A percentile compares a stretch with the other conserved stretches of the same genome.
These are phyloP conservation scores for Scarus forsteni DNA, from an alignment of 2,797 vertebrate species.

Conservation along the genomic window DNA sequence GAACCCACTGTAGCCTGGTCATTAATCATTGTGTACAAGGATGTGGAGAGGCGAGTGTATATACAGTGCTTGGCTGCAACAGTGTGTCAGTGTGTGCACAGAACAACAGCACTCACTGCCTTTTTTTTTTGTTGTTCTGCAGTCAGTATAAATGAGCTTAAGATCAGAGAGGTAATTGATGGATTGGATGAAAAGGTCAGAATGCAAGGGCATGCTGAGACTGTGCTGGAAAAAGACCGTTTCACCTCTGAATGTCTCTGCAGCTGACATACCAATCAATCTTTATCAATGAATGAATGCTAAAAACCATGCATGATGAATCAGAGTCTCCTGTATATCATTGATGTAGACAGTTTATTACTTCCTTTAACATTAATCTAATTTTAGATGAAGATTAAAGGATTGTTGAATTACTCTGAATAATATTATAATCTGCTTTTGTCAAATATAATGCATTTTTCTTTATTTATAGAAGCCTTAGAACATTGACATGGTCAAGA, in stretches of 20 bases:
- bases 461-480: slow-evolving; percentile 5
- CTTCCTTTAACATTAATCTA: slow-evolving; percentile 6
- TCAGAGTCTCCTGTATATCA: slow-evolving; percentile 30
- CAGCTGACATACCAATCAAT: slow-evolving; percentile 70
- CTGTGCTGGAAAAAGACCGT: slow-evolving; percentile 55
- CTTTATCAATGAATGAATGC: slow-evolving; percentile 51
- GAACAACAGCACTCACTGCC: slow-evolving; percentile 17
- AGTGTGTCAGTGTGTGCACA: slow-evolving; percentile 1
- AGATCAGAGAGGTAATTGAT: slow-evolving; percentile 72
- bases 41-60: neutral
- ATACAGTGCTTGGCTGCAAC: slow-evolving; percentile 1
- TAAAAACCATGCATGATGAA: slow-evolving; percentile 48
- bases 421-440: slow-evolving; percentile 3
- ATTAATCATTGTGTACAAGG: slow-evolving; percentile 50
- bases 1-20: slow-evolving; percentile 35
- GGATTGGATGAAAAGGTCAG: slow-evolving; percentile 69
- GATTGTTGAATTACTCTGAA: neutral
- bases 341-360: slow-evolving; percentile 20
- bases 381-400: slow-evolving; percentile 16
- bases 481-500: neutral
- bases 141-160: slow-evolving; percentile 58
- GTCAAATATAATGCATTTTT: slow-evolving; percentile 4
- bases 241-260: slow-evolving; percentile 66
- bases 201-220: slow-evolving; percentile 69
- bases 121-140: slow-evolving; percentile 7